Conservation (phyloP, 2,797 vertebrate genomes). For the Anguilla pacifica region DNA sequence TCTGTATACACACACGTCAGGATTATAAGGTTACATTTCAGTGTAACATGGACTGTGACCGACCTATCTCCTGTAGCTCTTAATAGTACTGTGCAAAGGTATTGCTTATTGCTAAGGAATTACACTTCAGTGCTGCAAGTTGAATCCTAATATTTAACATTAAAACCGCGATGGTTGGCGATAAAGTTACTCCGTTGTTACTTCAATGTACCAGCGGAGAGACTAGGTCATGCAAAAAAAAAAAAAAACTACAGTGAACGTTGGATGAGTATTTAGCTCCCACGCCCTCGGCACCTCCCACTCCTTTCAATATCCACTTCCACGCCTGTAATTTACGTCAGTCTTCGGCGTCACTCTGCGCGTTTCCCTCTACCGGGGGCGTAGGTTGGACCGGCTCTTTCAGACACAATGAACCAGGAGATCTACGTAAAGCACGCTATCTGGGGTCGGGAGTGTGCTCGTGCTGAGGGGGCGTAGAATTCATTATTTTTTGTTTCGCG, state of each 20-base stretch:
- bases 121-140: neutral
- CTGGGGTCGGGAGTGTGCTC: constrained; percentile 50
- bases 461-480: constrained; percentile 49
- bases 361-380: constrained; percentile 67
- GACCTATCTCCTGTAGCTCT: constrained; percentile 10
- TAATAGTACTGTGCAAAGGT: neutral
- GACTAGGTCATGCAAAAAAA: neutral
- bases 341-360: constrained; percentile 63
- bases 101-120: neutral
- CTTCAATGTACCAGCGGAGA: neutral
- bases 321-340: constrained; percentile 44
- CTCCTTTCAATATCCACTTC: neutral
- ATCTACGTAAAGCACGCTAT: constrained; percentile 61
- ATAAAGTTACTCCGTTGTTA: neutral
- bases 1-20: constrained; percentile 18
- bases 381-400: constrained; percentile 78
- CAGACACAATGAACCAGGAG: constrained; percentile 80
- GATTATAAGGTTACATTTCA: constrained; percentile 21
- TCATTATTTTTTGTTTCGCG: constrained; percentile 38
- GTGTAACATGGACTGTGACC: neutral
- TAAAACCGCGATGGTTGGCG: neutral
- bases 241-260: neutral
- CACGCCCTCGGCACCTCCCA: constrained; percentile 57
- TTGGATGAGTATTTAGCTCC: constrained; percentile 33
- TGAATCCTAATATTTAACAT: neutral